Evolutionary conservation across 35 echinoderm and acorn worm species (phyloP).

Genomic region (Ophioderma brevispina): DNA sequence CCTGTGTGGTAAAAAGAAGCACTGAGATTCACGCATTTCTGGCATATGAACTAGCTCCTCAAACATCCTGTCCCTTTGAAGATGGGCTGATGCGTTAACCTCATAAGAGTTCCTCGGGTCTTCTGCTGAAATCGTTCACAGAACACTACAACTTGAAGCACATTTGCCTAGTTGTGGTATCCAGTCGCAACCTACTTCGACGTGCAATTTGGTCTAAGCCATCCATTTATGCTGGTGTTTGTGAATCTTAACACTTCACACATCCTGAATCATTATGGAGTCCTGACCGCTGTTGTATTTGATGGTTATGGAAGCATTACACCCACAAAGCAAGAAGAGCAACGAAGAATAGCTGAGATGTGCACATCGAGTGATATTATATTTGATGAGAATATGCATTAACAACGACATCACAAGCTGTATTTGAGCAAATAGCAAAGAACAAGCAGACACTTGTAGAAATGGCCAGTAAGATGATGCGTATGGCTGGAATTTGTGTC

Average conservation of each 20-base stretch:
- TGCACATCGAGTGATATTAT: constrained; percentile 16
- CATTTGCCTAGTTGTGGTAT: neutral
- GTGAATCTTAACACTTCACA: neutral
- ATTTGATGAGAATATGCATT: constrained; percentile 15
- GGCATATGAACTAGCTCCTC: neutral
- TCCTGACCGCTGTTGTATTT: neutral
- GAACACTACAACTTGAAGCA: neutral
- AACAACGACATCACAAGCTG: neutral
- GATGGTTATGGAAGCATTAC: neutral
- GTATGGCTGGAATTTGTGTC: neutral
- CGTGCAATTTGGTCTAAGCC: neutral
- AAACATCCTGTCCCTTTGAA: neutral
- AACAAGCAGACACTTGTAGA: neutral
- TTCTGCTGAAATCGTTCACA: neutral
- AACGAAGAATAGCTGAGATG: neutral
- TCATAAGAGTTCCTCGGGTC: neutral
- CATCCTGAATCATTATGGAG: neutral
- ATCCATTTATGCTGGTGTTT: neutral
- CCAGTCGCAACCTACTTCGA: neutral
- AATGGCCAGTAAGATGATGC: neutral
- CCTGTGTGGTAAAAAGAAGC: neutral
- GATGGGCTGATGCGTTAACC: neutral
- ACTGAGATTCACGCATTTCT: neutral
- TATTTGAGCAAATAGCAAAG: neutral
- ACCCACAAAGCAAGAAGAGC: neutral